Conservation (phyloP, 2,888 invertebrate genomes). For the Fragum fragum region DNA sequence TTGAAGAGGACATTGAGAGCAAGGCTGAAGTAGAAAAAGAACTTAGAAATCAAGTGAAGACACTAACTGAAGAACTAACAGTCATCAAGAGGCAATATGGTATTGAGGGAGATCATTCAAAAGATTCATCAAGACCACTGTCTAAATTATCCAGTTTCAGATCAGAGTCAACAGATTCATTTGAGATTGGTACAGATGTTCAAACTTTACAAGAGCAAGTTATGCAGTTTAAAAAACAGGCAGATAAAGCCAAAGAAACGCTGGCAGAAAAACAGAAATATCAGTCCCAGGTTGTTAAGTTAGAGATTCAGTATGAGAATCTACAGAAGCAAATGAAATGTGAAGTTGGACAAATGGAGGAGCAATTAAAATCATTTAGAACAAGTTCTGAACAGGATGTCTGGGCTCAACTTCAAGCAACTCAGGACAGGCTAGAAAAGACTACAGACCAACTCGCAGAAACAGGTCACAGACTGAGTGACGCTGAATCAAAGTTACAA, state of each 20-base stretch:
- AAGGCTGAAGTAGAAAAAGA: conserved; percentile 48
- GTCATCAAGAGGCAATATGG: conserved; percentile 58
- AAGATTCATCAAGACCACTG: conserved; percentile 36
- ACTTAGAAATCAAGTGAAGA: conserved; percentile 57
- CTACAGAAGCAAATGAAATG: conserved; percentile 60
- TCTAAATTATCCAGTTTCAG: conserved; percentile 23
- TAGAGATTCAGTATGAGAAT: conserved; percentile 62
- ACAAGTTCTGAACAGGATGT: conserved; percentile 60
- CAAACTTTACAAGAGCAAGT: conserved; percentile 64
- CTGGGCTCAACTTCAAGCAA: conserved; percentile 62
- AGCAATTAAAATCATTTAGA: conserved; percentile 47
- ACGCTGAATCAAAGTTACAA: conserved; percentile 60
- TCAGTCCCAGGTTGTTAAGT: conserved; percentile 60
- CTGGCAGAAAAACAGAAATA: conserved; percentile 64
- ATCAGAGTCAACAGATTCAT: conserved; percentile 50
- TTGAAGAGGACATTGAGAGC: conserved; percentile 58
- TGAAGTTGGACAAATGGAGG: conserved; percentile 55
- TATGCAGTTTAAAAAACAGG: conserved; percentile 56
- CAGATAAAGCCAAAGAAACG: conserved; percentile 62
- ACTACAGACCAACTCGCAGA: conserved; percentile 71
- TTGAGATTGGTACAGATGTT: conserved; percentile 64
- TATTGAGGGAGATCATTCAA: conserved; percentile 42
- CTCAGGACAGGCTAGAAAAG: conserved; percentile 72
- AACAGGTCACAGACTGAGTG: conserved; percentile 58
- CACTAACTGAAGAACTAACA: conserved; percentile 66